Conservation (phyloP, 2,113 vertebrate genomes). For the Festucalex cinctus region DNA sequence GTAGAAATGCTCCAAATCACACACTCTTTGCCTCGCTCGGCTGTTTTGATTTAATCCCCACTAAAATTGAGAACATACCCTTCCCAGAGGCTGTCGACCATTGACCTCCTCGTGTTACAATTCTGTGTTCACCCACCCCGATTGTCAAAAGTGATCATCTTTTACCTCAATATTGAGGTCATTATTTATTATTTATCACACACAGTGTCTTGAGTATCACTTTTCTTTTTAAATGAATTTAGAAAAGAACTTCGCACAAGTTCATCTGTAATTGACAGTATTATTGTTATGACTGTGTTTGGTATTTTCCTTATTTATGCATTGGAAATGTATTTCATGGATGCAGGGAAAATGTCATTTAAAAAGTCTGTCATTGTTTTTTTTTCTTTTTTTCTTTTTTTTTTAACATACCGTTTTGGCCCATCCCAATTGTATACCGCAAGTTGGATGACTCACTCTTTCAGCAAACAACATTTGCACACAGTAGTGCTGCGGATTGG, state of each 20-base stretch:
- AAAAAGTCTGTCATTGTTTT: background rate
- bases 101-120: slow-evolving; percentile 20
- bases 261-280: background rate
- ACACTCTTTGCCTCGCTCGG: slow-evolving; percentile 35
- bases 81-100: slow-evolving; percentile 44
- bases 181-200: slow-evolving; percentile 3
- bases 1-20: slow-evolving; percentile 30
- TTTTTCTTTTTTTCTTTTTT: too few relatives aligned
- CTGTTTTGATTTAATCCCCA: slow-evolving; percentile 53
- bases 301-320: background rate
- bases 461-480: slow-evolving; percentile 35
- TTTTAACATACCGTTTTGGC: too few relatives aligned
- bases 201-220: background rate
- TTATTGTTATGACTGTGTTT: background rate
- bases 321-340: background rate
- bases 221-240: background rate
- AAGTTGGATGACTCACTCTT: slow-evolving; percentile 50
- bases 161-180: background rate
- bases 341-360: background rate
- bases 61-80: slow-evolving; percentile 47
- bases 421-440: slow-evolving; percentile 40
- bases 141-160: slow-evolving; percentile 27
- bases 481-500: slow-evolving; percentile 37
- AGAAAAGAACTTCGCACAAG: background rate
- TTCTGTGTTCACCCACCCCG: slow-evolving; percentile 17